phyloP scores from a whole-genome alignment of 2,888 invertebrate genomes.

The Phyllotreta cruciferae region DNA sequence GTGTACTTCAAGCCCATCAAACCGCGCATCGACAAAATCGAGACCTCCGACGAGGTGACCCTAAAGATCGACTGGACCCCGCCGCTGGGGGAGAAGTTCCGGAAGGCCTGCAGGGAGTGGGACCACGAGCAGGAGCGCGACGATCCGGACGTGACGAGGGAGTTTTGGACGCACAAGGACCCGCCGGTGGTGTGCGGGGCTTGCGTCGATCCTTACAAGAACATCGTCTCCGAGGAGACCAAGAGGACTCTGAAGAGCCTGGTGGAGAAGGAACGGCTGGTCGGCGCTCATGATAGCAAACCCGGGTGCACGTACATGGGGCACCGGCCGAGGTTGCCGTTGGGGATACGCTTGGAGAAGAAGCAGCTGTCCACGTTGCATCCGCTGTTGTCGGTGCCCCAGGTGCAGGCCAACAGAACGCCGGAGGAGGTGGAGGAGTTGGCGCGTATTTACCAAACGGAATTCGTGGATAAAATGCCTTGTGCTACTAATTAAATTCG shows the following conservation, averaged over 20 bases:
- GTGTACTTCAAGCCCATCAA: constrained; percentile 38
- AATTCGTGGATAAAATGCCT: too few relatives aligned
- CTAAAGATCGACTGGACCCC: constrained; percentile 44
- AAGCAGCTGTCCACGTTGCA: constrained; percentile 50
- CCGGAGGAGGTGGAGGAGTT: constrained; percentile 37
- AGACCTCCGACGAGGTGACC: constrained; percentile 37
- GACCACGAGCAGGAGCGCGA: constrained; percentile 54
- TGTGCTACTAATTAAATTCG: too few relatives aligned
- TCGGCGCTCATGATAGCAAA: constrained; percentile 54
- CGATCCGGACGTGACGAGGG: constrained; percentile 51
- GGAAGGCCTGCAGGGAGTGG: constrained; percentile 52
- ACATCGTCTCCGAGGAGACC: constrained; percentile 49
- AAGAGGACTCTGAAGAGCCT: constrained; percentile 51
- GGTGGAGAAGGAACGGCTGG: constrained; percentile 51
- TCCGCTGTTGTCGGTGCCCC: constrained; percentile 53
- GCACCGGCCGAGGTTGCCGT: constrained; percentile 50
- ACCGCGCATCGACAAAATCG: constrained; percentile 38
- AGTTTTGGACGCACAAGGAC: constrained; percentile 52
- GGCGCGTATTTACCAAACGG: neutral
- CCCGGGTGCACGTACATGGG: constrained; percentile 54
- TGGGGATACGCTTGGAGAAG: constrained; percentile 50
- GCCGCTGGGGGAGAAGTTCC: constrained; percentile 47
- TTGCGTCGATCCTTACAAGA: constrained; percentile 50
- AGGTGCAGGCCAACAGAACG: constrained; percentile 52
- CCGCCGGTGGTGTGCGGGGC: constrained; percentile 51